Percentiles rank a stretch among this genome's conserved stretches.
Evolutionary conservation across 2,888 invertebrate species (phyloP).

Genomic region (Drosophila recens): DNA sequence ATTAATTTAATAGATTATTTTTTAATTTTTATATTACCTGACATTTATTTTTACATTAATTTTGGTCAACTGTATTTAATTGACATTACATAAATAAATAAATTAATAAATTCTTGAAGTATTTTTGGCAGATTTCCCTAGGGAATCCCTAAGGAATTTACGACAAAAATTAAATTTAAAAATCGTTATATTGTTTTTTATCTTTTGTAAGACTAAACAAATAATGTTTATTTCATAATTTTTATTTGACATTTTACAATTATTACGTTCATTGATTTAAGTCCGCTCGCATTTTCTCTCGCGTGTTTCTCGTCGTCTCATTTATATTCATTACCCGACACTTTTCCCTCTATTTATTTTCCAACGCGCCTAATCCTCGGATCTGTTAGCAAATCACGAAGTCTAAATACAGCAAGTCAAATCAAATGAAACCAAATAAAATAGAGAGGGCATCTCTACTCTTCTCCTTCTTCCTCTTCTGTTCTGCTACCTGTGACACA

Average conservation of each 20-base stretch:
- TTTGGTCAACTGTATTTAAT: too few species aligned
- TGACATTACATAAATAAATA: too few species aligned
- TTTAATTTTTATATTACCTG: too few species aligned
- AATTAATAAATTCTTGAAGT: too few species aligned
- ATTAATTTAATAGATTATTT: too few species aligned
- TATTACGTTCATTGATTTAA: neutral
- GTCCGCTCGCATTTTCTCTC: slow-evolving; percentile 3
- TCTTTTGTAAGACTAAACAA: too few species aligned
- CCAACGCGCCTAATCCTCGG: slow-evolving; percentile 60
- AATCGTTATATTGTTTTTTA: too few species aligned
- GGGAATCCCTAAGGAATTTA: too few species aligned
- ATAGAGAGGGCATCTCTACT: slow-evolving; percentile 16
- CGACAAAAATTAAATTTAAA: too few species aligned
- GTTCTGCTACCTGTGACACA: slow-evolving; percentile 28
- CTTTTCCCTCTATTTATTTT: slow-evolving; percentile 12
- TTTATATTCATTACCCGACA: slow-evolving; percentile 63
- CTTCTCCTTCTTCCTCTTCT: slow-evolving; percentile 15
- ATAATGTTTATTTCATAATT: neutral
- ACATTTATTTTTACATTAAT: too few species aligned
- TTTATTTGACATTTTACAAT: neutral
- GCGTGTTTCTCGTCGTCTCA: slow-evolving; percentile 19
- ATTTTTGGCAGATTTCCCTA: too few species aligned
- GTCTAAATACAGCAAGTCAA: slow-evolving; percentile 21
- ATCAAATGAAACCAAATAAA: slow-evolving; percentile 28
- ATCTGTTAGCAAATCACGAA: slow-evolving; percentile 74